Evolutionary conservation across 2,113 vertebrate species (phyloP), one percentile per base, ranked within the genome.

Genomic region (Sapajus apella): DNA sequence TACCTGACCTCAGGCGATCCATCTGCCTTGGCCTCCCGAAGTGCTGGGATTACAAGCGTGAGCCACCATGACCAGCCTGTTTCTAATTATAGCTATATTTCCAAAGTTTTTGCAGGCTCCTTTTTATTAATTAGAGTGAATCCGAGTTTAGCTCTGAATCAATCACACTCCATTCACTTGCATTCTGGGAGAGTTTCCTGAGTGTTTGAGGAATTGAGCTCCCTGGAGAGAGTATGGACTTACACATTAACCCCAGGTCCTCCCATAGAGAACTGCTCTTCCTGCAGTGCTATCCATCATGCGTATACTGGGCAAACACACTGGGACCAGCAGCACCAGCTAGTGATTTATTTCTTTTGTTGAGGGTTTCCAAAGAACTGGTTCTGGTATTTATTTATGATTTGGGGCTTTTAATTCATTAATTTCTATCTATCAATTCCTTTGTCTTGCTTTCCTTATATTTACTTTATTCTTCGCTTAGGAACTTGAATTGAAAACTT

Each of bases 401-500:
- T 37, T 90, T 88, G 9, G 5, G 1, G 13, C 17, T 79, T 94
- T 94, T 83, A 81, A 90, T 56, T 86, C 58, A 90, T 40, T 94
- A 30, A 77, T 77, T 88, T 90, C 47, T 92, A 68, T 75, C 2
- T 91, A 85, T 93, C 80, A 86, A 82, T 96, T 90, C 61, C 11
- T 95, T 93, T 43, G 40, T 70, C 70, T 50, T 83, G 14, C 18
- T 84, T 83, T 90, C 47, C 64, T 83, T 23, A 47, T 61, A 21
- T 88, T 92, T 81, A 84, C 45, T 75, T 64, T 91, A 55, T 91
- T 52, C 45, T 64, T 77, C 50, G 84, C 30, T 85, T 91, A 83
- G 90, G 56, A 83, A 84, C 55, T 16, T 64, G 35, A 91, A 66
- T 30, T 66, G 47, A 87, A 92, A 94, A 18, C 4, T 30, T 40